phyloP scores from a whole-genome alignment of 2,113 vertebrate species.

The Protobothrops flavoviridis region DNA sequence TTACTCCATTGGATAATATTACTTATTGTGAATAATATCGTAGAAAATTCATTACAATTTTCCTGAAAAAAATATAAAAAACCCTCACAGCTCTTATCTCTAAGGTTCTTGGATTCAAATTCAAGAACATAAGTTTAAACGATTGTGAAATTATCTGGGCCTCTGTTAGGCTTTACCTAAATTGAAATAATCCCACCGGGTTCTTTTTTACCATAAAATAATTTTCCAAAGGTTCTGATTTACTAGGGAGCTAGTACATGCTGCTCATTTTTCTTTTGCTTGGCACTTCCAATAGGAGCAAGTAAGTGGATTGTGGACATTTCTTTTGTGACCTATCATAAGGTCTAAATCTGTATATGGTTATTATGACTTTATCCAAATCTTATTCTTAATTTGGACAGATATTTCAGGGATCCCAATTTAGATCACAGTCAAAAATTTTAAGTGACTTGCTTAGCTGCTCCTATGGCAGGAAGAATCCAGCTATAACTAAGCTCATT shows the following conservation, averaged over 20 bases:
- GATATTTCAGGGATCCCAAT: not conserved
- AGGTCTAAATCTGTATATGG: not conserved
- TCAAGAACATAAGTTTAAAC: not conserved
- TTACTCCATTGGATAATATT: not conserved
- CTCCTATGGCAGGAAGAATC: not conserved
- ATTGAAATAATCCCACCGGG: not conserved
- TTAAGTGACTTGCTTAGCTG: not conserved
- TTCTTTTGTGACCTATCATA: not conserved
- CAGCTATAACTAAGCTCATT: not conserved
- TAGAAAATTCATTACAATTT: not conserved
- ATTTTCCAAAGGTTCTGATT: too few species aligned
- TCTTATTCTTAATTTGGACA: not conserved
- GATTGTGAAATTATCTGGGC: too few species aligned
- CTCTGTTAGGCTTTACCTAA: not conserved
- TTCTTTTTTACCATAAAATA: too few species aligned
- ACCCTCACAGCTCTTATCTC: not conserved
- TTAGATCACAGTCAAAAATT: not conserved
- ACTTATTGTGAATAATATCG: not conserved
- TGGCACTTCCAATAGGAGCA: not conserved
- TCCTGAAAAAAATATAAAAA: not conserved
- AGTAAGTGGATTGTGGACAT: not conserved
- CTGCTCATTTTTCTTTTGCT: not conserved
- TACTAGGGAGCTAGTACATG: too few species aligned
- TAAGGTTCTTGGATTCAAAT: not conserved
- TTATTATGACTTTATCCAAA: not conserved